Evolutionary conservation across 2,113 vertebrate genomes (phyloP).

Genomic region (Damaliscus lunatus): DNA sequence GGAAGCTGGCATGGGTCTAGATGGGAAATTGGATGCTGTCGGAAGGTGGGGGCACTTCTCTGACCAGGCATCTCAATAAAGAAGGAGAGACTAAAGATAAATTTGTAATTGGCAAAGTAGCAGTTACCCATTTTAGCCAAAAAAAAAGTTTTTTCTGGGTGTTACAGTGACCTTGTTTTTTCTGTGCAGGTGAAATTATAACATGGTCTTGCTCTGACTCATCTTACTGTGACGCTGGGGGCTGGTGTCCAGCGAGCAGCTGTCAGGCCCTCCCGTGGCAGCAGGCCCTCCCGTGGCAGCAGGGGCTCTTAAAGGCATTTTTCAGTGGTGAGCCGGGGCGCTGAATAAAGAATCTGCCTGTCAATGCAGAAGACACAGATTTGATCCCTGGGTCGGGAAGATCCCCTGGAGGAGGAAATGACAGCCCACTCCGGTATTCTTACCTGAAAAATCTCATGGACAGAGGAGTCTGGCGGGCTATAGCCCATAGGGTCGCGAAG

Average conservation of each 20-base stretch:
- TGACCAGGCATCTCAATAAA: not conserved
- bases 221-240: not conserved
- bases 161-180: not conserved
- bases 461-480: not conserved
- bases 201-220: not conserved
- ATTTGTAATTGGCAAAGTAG: not conserved
- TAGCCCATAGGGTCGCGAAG: not conserved
- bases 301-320: not conserved
- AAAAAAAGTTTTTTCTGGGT: not conserved
- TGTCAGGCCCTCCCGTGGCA: not conserved
- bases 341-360: not conserved
- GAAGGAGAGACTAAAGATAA: not conserved
- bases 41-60: not conserved
- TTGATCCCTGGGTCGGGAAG: not conserved
- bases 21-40: not conserved
- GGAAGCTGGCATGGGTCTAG: not conserved
- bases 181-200: not conserved
- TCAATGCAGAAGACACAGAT: not conserved
- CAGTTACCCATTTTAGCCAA: not conserved
- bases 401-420: not conserved
- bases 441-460: not conserved
- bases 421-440: not conserved
- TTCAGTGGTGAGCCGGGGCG: not conserved
- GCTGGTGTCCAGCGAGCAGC: not conserved
- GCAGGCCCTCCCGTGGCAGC: not conserved